phyloP scores from a whole-genome alignment of 1,140 invertebrate species.

The Drosophila dunni region DNA sequence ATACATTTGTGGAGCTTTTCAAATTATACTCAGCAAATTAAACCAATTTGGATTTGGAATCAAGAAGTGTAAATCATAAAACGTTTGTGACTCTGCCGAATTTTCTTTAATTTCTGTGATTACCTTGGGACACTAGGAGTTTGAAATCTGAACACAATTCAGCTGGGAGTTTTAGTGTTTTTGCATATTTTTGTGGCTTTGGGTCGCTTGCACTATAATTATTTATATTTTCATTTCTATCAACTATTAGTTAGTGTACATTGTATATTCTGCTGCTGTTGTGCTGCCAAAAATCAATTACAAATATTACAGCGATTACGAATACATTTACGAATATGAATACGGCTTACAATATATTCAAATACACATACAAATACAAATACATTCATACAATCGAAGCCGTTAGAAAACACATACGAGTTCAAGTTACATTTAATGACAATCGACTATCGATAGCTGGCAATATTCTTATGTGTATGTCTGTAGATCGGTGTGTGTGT shows the following conservation, averaged over 20 bases:
- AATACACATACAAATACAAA: slow-evolving; percentile 23
- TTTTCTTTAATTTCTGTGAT: no score
- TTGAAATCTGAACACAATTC: no score
- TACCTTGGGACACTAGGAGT: no score
- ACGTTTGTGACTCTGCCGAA: no score
- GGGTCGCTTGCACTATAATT: slow-evolving; percentile 5
- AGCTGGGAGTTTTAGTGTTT: no score
- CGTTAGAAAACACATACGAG: slow-evolving; percentile 47
- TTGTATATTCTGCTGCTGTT: slow-evolving; percentile 19
- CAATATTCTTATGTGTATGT: not conserved
- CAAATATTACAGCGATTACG: slow-evolving; percentile 29
- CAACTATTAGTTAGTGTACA: slow-evolving; percentile 19
- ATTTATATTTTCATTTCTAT: no score
- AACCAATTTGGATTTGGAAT: no score
- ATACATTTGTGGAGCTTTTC: not conserved
- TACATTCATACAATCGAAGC: slow-evolving; percentile 49
- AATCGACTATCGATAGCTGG: slow-evolving; percentile 17
- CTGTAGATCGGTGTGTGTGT: no score
- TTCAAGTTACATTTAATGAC: slow-evolving; percentile 37
- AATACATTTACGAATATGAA: slow-evolving; percentile 22
- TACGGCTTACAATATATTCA: slow-evolving; percentile 15
- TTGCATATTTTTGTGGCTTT: not conserved
- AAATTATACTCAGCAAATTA: no score
- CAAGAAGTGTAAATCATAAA: not conserved
- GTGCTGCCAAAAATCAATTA: slow-evolving; percentile 30